Evolutionary conservation across 2,888 invertebrate genomes (phyloP).

Genomic region (Drosophila anceps): DNA sequence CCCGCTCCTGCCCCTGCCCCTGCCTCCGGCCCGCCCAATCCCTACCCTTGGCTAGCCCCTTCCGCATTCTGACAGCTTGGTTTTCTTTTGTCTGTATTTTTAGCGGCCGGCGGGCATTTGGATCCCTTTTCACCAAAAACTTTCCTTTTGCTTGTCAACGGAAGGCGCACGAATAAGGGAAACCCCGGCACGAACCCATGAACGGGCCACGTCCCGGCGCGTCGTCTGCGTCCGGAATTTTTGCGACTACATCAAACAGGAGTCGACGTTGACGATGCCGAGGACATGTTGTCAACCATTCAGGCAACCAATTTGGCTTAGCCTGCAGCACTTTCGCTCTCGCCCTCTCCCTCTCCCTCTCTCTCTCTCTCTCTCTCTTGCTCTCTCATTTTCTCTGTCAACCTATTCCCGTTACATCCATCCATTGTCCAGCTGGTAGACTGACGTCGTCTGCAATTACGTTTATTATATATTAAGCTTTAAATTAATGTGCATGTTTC

Average conservation of each 20-base stretch:
- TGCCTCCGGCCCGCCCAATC: no score
- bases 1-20: background rate
- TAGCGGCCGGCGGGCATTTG: slow-evolving; percentile 56
- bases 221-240: slow-evolving; percentile 43
- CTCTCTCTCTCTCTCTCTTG: background rate
- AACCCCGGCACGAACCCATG: slow-evolving; percentile 48
- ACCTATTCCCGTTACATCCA: slow-evolving; percentile 3
- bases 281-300: slow-evolving; percentile 68
- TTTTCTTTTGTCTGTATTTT: slow-evolving; percentile 62
- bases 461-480: slow-evolving; percentile 53
- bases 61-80: slow-evolving; percentile 5
- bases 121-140: slow-evolving; percentile 56
- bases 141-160: slow-evolving; percentile 65
- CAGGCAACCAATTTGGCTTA: slow-evolving; percentile 56
- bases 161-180: slow-evolving; percentile 51
- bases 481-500: slow-evolving; percentile 53
- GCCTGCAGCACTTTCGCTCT: slow-evolving; percentile 22
- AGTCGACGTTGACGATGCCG: slow-evolving; percentile 30
- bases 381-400: no score
- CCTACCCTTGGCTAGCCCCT: background rate
- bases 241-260: slow-evolving; percentile 58
- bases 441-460: slow-evolving; percentile 38
- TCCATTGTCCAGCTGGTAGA: slow-evolving; percentile 34
- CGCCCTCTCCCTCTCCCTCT: background rate
- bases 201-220: slow-evolving; percentile 11